Conservation (phyloP, 2,888 invertebrate genomes). For the Brachyptera putata region DNA sequence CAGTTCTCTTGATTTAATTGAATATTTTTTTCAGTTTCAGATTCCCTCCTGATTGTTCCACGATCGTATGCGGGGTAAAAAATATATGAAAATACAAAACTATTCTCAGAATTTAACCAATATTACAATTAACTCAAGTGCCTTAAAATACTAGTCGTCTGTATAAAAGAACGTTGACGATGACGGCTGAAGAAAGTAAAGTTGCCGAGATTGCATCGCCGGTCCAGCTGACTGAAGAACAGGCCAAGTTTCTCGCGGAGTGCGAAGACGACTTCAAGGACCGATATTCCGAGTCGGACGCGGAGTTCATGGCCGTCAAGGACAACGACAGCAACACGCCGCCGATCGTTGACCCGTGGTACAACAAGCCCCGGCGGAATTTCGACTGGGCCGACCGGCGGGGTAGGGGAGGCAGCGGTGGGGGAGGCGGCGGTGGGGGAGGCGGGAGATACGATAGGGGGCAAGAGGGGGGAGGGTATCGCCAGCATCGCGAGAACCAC, state of each 20-base stretch:
- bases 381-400: conserved; percentile 28
- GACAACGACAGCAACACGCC: conserved; percentile 42
- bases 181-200: neutral
- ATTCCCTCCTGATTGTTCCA: conserved; percentile 54
- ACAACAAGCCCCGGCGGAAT: conserved; percentile 33
- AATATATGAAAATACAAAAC: neutral
- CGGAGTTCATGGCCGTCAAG: conserved; percentile 44
- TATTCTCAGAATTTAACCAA: too few species aligned
- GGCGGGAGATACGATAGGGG: conserved; percentile 17
- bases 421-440: neutral
- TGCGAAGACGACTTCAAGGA: conserved; percentile 45
- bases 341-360: conserved; percentile 47
- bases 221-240: conserved; percentile 41
- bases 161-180: too few species aligned
- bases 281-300: conserved; percentile 45
- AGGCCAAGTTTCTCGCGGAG: conserved; percentile 45
- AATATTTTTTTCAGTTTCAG: conserved; percentile 48
- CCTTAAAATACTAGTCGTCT: too few species aligned
- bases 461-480: conserved; percentile 8
- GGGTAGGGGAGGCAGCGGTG: neutral
- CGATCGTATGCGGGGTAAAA: conserved; percentile 44
- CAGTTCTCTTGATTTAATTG: too few species aligned
- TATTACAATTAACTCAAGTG: too few species aligned
- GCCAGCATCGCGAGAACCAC: conserved; percentile 7
- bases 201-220: neutral